Evolutionary conservation across 2,113 vertebrate genomes (phyloP), one percentile per base, ranked within the genome.

Genomic region (Mesembrinibis cayennensis): DNA sequence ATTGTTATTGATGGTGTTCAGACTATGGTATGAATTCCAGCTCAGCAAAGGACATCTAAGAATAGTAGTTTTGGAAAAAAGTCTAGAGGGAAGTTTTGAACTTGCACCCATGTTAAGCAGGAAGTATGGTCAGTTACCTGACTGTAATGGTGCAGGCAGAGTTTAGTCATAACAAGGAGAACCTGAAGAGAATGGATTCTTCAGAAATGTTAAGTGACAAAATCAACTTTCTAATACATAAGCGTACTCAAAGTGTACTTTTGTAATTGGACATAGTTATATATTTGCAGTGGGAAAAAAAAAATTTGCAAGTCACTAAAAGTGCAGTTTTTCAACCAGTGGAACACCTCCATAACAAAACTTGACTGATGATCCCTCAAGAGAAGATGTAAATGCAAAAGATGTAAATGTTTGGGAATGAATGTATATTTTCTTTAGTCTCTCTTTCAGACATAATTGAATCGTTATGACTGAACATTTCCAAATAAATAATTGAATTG

Each of bases 181-280:
- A 80, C 9, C 1, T 1, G 42, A 87, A 38, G 6, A 59, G 13
- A 81, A 55, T 9, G 19, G 3, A 42, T 94, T 67, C 25, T 86
- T 92, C 42, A 47, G 52, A 89, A 77, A 52, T 44, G 8, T 61
- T 70, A 61, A 61, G 34, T 52, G 23, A 69, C 22, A 73, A 77
- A 90, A 65, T 61, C 18, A 91, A 45, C 22, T 79, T 82, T 69
- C 9, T 81, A 45, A 26, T 18, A 34, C 3, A 9, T 23, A 72
- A 56, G 2, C 0, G 0, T 52, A 50, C 20, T 42, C 22, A 74
- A 74, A 90, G 58, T 42, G 40, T 42, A 42, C 40, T 11, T 27
- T 23, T 14, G 3, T 32, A 67, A 38, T 27, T 65, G 2, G 11
- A 3, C n/a, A 59, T 32, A 86, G 34, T 29, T 47, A n/a, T 4